Evolutionary conservation across 92 coral and sea anemone species (phyloP), one percentile per base, ranked within the genome.

Genomic region (Nematostella vectensis): DNA sequence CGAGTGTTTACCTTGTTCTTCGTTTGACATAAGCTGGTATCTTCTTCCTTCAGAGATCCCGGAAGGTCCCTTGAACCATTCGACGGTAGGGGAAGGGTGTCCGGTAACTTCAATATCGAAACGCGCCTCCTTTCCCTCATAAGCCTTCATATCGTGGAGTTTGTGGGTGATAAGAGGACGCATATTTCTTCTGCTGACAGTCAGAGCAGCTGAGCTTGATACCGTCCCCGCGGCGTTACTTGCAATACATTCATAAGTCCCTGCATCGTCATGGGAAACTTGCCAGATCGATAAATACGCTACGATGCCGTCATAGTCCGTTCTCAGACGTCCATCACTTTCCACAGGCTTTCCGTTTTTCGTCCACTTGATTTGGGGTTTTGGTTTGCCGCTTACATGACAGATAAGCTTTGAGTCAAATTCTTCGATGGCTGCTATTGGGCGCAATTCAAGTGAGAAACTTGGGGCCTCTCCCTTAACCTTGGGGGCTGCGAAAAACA

Each of bases 191-290:
- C 78, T 81, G 22, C 74, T 78, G 1, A 93, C 85, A 58, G 71
- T 53, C 27, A 93, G 76, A 15, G 61, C 76, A n/a, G 93, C 77
- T 50, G 65, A 76, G 43, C 88, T 69, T 1, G 93, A 76, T 1
- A 80, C 75, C 3, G 81, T 72, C 6, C 99, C 99, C 38, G 74
- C 74, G 20, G 79, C 74, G 65, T 93, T 93, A 26, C 79, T 72
- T 11, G 93, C 99, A 16, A 69, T 52, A 36, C 89, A 73, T 45
- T 81, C 81, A 57, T 93, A 93, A 26, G 74, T 85, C 1, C 96
- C 99, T 37, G 72, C 84, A 48, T 93, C 99, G 21, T 67, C 80
- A 4, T 64, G 65, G 20, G 67, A 65, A 11, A 61, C 68, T 27
- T 82, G 75, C 22, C 70, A 61, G 58, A 93, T 82, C 1, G 65